Evolutionary conservation across 2,888 invertebrate genomes (phyloP), one percentile per base, ranked within the genome.

Genomic region (Eudasyphora cyanicolor): DNA sequence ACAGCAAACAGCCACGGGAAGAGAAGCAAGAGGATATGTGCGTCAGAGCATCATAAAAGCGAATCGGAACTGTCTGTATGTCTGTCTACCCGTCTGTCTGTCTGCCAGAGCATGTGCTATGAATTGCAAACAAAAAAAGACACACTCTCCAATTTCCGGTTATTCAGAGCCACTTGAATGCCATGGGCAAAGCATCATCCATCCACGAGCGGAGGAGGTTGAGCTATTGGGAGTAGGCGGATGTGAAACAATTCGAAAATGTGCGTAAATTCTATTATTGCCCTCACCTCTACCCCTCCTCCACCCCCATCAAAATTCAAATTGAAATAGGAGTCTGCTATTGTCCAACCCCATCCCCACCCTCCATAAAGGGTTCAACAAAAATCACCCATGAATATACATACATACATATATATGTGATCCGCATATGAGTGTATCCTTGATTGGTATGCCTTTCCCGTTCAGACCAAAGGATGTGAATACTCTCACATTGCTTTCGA

Each of bases 111-210:
- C 12, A 24, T 10, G 14, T 67, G 29, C n/a, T 67, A 24, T 21
- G 67, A 42, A 67, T 42, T n/a, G n/a, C n/a, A n/a, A n/a, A 67
- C 8, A 67, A 45, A 64, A 67, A n/a, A n/a, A n/a, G n/a, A n/a
- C n/a, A 67, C 67, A 42, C 42, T 67, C 42, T 24, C 3, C 24
- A 67, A 67, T 67, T 67, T 67, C 67, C 67, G 67, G 42, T 42
- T 24, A 24, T 42, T 14, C 35, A 1, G 42, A 14, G 14, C 10
- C 35, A 35, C 24, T 24, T 38, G 60, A n/a, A 32, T 60, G 60
- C 14, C 29, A 32, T 14, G 24, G 29, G 29, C 29, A n/a, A 24
- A 60, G 29, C 29, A n/a, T n/a, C n/a, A n/a, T n/a, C n/a, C n/a
- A n/a, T n/a, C 10, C 21, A 10, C 67, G 1, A n/a, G 21, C 38